These are phyloP conservation scores for Gandaritis pyraliata DNA, from an alignment of 2,888 invertebrate genomes.

Conservation along the genomic window DNA sequence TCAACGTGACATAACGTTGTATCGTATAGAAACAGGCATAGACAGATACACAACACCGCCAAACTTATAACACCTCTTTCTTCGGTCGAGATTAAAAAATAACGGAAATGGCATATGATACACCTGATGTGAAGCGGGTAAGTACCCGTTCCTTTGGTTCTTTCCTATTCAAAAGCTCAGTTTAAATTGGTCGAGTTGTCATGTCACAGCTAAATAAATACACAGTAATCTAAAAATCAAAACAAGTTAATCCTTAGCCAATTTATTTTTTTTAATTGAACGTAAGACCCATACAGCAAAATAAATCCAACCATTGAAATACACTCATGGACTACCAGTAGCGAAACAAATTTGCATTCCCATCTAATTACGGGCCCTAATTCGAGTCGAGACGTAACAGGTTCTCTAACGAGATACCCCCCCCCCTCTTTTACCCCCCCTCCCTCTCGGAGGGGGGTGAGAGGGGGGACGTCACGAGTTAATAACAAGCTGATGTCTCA, in stretches of 20 bases:
- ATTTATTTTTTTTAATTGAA: not conserved
- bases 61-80: no score
- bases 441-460: slow-evolving; percentile 17
- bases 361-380: slow-evolving; percentile 47
- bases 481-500: slow-evolving; percentile 82
- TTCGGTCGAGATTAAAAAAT: no score
- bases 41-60: no score
- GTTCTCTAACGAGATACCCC: slow-evolving; percentile 42
- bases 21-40: no score
- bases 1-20: no score
- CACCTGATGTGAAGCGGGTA: no score
- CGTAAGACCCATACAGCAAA: not conserved
- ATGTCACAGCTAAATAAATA: no score
- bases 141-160: no score
- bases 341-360: slow-evolving; percentile 44
- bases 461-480: slow-evolving; percentile 48
- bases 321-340: slow-evolving; percentile 21
- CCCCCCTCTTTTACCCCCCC: slow-evolving; percentile 1
- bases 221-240: no score
- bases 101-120: no score
- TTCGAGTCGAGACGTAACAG: slow-evolving; percentile 48
- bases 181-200: no score
- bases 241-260: not conserved
- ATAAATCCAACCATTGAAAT: slow-evolving; percentile 5
- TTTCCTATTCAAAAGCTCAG: no score